Evolutionary conservation across 2,888 invertebrate species (phyloP).

Genomic region (Anthoptus insignis): DNA sequence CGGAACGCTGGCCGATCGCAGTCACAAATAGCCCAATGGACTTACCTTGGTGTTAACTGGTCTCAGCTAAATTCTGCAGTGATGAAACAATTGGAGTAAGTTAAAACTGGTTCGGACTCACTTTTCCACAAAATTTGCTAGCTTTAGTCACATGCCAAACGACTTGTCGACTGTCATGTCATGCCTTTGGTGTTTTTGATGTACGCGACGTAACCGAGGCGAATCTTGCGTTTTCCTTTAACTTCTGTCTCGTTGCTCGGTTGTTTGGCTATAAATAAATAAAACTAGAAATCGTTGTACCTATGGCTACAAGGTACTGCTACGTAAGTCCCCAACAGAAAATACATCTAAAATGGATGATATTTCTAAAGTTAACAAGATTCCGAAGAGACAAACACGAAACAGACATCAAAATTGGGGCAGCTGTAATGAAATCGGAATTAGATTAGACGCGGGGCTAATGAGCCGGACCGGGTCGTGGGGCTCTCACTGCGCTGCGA

Average conservation of each 20-base stretch:
- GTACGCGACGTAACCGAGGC: too few species aligned
- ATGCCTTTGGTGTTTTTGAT: too few species aligned
- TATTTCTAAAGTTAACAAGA: conserved; percentile 35
- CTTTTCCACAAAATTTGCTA: too few species aligned
- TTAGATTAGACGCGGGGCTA: conserved; percentile 54
- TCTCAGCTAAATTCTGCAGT: background rate
- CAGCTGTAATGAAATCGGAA: conserved; percentile 55
- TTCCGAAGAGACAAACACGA: conserved; percentile 32
- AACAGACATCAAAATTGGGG: conserved; percentile 44
- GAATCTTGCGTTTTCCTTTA: too few species aligned
- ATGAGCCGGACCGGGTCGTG: conserved; percentile 49
- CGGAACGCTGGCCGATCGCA: conserved; percentile 20
- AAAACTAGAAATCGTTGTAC: too few species aligned
- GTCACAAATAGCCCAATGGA: background rate
- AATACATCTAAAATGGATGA: background rate
- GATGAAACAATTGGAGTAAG: background rate
- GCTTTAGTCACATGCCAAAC: too few species aligned
- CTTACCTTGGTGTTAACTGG: background rate
- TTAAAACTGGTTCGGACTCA: too few species aligned
- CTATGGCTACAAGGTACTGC: background rate
- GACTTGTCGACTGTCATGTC: too few species aligned
- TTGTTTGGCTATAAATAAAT: too few species aligned
- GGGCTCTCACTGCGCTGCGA: background rate
- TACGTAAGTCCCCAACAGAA: background rate
- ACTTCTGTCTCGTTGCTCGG: too few species aligned